Conservation (phyloP, 2,113 vertebrate species). For the Tympanuchus pallidicinctus region DNA sequence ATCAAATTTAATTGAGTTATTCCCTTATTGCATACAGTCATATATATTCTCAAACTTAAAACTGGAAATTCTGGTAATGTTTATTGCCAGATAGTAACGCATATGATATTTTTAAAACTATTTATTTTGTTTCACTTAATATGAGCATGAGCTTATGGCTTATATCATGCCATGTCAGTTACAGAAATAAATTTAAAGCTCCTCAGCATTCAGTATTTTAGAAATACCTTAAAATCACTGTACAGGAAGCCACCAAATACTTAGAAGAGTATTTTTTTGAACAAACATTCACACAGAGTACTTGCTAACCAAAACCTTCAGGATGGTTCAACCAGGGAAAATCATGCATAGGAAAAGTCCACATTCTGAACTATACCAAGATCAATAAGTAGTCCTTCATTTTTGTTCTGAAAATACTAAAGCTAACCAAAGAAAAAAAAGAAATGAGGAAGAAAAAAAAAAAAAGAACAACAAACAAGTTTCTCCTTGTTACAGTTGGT, state of each 20-base stretch:
- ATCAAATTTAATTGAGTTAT: neutral
- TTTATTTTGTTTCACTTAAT: slow-evolving; percentile 1
- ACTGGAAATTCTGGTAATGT: neutral
- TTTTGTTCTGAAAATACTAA: neutral
- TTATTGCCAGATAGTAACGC: neutral
- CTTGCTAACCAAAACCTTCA: neutral
- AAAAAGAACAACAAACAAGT: neutral
- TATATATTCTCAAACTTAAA: neutral
- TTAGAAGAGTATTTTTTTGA: neutral
- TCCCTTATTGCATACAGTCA: neutral
- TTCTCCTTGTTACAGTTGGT: neutral
- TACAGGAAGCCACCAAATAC: neutral
- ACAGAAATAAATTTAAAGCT: neutral
- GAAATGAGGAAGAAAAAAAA: neutral
- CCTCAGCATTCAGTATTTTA: slow-evolving; percentile 7
- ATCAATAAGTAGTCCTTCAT: neutral
- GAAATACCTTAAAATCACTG: neutral
- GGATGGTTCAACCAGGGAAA: neutral
- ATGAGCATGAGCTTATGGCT: slow-evolving; percentile 12
- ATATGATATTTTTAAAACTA: neutral
- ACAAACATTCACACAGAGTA: neutral
- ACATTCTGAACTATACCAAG: neutral
- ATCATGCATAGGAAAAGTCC: neutral
- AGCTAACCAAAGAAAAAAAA: neutral
- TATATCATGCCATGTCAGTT: neutral